Evolutionary conservation across 2,888 invertebrate genomes (phyloP).

Genomic region (Rhagonycha fulva): DNA sequence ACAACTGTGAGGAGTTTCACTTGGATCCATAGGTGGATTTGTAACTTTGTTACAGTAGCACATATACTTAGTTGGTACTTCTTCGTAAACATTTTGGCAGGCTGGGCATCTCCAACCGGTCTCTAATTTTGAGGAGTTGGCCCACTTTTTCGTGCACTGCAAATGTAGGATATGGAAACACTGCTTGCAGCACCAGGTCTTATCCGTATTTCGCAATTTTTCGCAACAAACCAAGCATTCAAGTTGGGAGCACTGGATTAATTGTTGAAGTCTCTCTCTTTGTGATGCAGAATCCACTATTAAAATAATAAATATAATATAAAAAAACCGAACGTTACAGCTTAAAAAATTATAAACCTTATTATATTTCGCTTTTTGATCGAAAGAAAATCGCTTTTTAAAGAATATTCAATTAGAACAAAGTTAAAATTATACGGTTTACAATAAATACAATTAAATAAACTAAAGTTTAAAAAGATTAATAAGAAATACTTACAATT

Average conservation of each 20-base stretch:
- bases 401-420: too few species aligned
- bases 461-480: too few species aligned
- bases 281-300: conserved; percentile 69
- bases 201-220: conserved; percentile 75
- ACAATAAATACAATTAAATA: too few species aligned
- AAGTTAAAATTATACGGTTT: too few species aligned
- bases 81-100: conserved; percentile 81
- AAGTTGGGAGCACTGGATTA: conserved; percentile 77
- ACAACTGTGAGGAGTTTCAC: conserved; percentile 87
- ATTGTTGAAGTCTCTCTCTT: conserved; percentile 81
- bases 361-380: too few species aligned
- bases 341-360: too few species aligned
- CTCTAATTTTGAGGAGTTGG: conserved; percentile 74
- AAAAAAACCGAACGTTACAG: too few species aligned
- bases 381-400: too few species aligned
- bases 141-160: conserved; percentile 90
- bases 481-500: conserved; percentile 20
- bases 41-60: conserved; percentile 89
- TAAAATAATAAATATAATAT: conserved; percentile 3
- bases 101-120: conserved; percentile 95
- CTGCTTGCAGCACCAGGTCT: conserved; percentile 88
- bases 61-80: conserved; percentile 78
- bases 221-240: conserved; percentile 97
- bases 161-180: conserved; percentile 94
- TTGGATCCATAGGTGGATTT: conserved; percentile 76